Evolutionary conservation across 2,797 vertebrate species (phyloP), one percentile per base, ranked within the genome.

Genomic region (Gallinago solitaria): DNA sequence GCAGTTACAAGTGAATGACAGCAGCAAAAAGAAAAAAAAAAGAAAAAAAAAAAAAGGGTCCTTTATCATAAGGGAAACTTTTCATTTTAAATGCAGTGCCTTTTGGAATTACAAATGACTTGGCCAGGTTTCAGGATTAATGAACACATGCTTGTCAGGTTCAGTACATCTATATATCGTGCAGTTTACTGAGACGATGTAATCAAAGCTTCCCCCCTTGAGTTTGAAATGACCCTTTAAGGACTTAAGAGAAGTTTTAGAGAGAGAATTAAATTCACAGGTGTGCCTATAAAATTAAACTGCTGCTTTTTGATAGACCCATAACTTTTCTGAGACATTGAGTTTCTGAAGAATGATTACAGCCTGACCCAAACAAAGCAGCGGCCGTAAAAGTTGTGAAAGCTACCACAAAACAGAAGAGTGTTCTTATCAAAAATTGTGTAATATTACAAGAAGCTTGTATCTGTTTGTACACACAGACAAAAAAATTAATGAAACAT

Each of bases 221-320:
- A 82, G 71, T 91, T 63, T 77, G 68, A 54, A 90, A 69, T 57
- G 63, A 85, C 47, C 59, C 83, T 94, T 92, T 84, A 78, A 91
- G 76, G 94, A 94, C 87, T 69, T 88, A 65, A 71, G 28, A 61
- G 54, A 77, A 77, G 57, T 92, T 64, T 87, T 68, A 83, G 48
- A 73, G 81, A 64, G 39, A 80, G 28, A 96, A 88, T 86, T 91
- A 93, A 84, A 88, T 93, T 92, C 79, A 78, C 35, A 89, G 51
- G 73, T 67, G 43, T 45, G 41, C 43, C 80, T 61, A 53, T 68
- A 96, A 89, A 90, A 68, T 80, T 64, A 78, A 83, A 86, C 59
- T 69, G 45, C 47, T 84, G 21, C 17, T 70, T 81, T 93, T 84
- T 53, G 60, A 93, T 71, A 64, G 43, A 56, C n/a, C 30, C 50